Conservation (phyloP, 1,140 invertebrate genomes). For the Temnothorax curvispinosus region DNA sequence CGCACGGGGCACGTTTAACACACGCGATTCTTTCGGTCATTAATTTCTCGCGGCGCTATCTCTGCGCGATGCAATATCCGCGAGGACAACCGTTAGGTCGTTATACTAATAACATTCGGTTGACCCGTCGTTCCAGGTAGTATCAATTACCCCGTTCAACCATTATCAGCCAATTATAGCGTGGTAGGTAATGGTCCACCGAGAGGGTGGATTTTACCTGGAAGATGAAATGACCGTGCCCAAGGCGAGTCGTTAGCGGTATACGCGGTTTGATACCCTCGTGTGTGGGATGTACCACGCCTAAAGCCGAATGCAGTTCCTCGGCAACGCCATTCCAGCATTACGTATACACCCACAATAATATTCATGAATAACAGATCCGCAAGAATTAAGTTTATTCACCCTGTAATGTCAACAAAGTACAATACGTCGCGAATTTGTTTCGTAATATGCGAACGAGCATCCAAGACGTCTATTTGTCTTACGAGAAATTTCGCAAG, state of each 20-base stretch:
- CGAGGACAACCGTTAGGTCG: slow-evolving; percentile 43
- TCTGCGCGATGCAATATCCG: not conserved
- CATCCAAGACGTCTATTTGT: not conserved
- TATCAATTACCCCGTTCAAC: slow-evolving; percentile 9
- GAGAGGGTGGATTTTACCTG: slow-evolving; percentile 49
- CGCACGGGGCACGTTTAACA: not conserved
- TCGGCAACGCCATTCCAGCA: not conserved
- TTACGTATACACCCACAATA: not conserved
- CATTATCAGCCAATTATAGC: slow-evolving; percentile 44
- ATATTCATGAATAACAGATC: not conserved
- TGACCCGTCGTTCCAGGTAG: slow-evolving; percentile 3
- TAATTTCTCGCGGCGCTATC: not conserved
- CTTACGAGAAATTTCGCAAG: not conserved
- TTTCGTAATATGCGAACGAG: not conserved
- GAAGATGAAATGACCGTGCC: slow-evolving; percentile 33
- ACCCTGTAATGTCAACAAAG: not conserved
- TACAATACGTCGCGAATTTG: not conserved
- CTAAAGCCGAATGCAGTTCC: slow-evolving; percentile 19
- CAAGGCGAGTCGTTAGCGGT: slow-evolving; percentile 47
- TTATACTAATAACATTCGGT: slow-evolving; percentile 29
- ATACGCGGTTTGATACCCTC: slow-evolving; percentile 2
- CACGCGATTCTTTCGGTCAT: not conserved
- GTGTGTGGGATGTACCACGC: slow-evolving; percentile 20
- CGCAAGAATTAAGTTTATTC: slow-evolving; percentile 2
- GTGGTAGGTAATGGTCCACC: slow-evolving; percentile 28